These are phyloP conservation scores for Zoroaster sp. DNA, from an alignment of 53 echinoderm and acorn worm genomes.

Conservation along the genomic window DNA sequence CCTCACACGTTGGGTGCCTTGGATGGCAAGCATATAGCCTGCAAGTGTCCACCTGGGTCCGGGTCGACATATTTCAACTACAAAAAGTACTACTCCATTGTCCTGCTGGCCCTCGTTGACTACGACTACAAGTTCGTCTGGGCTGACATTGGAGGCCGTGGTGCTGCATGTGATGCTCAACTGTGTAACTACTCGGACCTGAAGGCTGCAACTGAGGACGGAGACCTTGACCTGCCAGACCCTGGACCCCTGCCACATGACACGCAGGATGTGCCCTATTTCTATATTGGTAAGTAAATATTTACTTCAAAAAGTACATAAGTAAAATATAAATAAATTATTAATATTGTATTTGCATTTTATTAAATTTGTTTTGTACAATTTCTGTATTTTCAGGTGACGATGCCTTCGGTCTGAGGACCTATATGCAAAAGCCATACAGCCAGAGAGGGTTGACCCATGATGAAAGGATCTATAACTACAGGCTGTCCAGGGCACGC, in stretches of 20 bases:
- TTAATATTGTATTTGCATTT: too few species aligned
- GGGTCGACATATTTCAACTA: constrained; percentile 72
- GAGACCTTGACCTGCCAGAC: constrained; percentile 32
- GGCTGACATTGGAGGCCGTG: constrained; percentile 29
- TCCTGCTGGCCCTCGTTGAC: constrained; percentile 60
- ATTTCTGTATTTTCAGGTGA: too few species aligned
- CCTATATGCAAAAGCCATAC: constrained; percentile 64
- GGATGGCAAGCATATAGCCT: constrained; percentile 63
- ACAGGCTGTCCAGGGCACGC: constrained; percentile 11
- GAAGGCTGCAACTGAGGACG: constrained; percentile 21
- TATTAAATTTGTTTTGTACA: too few species aligned
- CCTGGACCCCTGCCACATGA: constrained; percentile 42
- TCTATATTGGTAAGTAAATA: too few species aligned
- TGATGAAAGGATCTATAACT: constrained; percentile 48
- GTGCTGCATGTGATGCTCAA: constrained; percentile 42
- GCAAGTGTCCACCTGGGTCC: constrained; percentile 15
- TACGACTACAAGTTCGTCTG: constrained; percentile 45
- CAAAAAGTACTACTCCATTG: constrained; percentile 50
- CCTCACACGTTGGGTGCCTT: constrained; percentile 51
- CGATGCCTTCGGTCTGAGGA: constrained; percentile 55
- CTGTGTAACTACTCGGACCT: constrained; percentile 49
- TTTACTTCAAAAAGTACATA: too few species aligned
- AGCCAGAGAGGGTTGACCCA: not conserved
- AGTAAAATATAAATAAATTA: too few species aligned
- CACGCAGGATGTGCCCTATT: constrained; percentile 30